These are phyloP conservation scores for Spheniscus mendiculus DNA, from an alignment of 2,113 vertebrate species.

Conservation along the genomic window DNA sequence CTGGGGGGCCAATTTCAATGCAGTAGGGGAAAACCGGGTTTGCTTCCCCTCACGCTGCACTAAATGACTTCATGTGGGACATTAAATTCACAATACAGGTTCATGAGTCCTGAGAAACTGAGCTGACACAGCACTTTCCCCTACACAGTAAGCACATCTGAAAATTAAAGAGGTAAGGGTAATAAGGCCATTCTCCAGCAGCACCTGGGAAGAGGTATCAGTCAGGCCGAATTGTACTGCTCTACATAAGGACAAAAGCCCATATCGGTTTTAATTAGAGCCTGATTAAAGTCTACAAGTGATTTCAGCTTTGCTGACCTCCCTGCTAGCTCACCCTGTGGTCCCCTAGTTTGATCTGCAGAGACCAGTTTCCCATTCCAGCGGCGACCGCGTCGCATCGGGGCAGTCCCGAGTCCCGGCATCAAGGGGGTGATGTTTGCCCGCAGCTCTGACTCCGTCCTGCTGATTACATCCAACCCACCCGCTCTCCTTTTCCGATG, in stretches of 20 bases:
- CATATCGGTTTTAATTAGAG: background rate
- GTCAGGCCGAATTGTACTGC: background rate
- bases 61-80: background rate
- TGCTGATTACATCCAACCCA: background rate
- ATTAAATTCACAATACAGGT: background rate
- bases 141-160: background rate
- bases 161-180: background rate
- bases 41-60: background rate
- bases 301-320: background rate
- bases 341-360: background rate
- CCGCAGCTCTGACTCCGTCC: background rate
- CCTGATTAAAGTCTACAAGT: background rate
- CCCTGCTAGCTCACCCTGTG: background rate
- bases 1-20: background rate
- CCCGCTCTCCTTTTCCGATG: background rate
- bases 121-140: background rate
- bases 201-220: background rate
- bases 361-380: background rate
- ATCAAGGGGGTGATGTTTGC: background rate
- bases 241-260: background rate
- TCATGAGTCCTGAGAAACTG: background rate
- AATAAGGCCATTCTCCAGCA: background rate
- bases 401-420: accelerated
- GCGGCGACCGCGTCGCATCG: accelerated
- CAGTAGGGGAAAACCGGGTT: background rate